Evolutionary conservation across 1,140 invertebrate species (phyloP).

Genomic region (Schmidtea mediterranea): DNA sequence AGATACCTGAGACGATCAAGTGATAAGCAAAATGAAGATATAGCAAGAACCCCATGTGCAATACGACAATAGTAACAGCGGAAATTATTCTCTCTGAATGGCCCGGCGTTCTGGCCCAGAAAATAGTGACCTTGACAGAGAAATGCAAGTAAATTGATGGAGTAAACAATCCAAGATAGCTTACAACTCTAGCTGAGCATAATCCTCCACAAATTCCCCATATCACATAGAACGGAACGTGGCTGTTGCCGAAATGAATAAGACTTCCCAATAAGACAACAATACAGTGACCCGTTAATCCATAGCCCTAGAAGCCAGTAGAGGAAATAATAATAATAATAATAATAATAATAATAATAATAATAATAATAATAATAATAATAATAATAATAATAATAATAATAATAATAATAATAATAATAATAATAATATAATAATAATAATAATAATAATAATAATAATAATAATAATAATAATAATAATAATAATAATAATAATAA

Average conservation of each 20-base stretch:
- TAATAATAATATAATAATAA: too few relatives aligned
- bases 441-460: too few relatives aligned
- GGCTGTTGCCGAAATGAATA: constrained; percentile 23
- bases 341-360: too few relatives aligned
- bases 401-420: too few relatives aligned
- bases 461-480: too few relatives aligned
- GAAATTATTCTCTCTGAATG: constrained; percentile 20
- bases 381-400: too few relatives aligned
- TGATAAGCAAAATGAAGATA: constrained; percentile 30
- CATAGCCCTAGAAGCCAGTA: constrained; percentile 28
- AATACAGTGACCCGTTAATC: constrained; percentile 23
- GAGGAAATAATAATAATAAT: too few relatives aligned
- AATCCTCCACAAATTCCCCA: constrained; percentile 24
- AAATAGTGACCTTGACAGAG: constrained; percentile 16
- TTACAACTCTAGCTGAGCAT: constrained; percentile 22
- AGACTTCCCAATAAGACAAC: constrained; percentile 23
- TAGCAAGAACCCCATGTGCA: constrained; percentile 24
- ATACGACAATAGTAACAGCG: constrained; percentile 13
- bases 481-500: too few relatives aligned
- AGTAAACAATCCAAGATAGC: constrained; percentile 1
- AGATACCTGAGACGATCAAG: constrained; percentile 24
- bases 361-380: too few relatives aligned
- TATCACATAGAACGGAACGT: constrained; percentile 24
- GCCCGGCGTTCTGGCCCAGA: constrained; percentile 18
- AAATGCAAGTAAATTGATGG: background rate